Conservation (phyloP, 2,888 invertebrate species). For the Lasioglossum vierecki region DNA sequence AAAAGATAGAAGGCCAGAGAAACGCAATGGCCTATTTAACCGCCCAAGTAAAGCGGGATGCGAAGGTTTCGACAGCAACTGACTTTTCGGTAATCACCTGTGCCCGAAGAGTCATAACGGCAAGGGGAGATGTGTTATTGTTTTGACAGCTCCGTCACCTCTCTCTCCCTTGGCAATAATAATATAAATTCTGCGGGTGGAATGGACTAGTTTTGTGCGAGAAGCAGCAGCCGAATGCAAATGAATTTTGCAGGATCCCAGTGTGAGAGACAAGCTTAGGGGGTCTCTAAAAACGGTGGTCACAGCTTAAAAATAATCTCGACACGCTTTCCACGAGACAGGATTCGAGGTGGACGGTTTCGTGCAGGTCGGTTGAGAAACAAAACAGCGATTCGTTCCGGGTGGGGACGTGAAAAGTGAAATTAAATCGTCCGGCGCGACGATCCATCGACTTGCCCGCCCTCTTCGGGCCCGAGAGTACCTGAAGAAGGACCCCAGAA, state of each 20-base stretch:
- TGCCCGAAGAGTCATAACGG: too few relatives aligned
- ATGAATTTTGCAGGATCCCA: neutral
- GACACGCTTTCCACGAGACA: neutral
- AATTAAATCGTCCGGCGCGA: slow-evolving; percentile 48
- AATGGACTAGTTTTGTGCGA: neutral
- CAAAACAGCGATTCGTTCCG: slow-evolving; percentile 42
- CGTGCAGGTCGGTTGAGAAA: slow-evolving; percentile 1
- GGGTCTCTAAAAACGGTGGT: neutral
- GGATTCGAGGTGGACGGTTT: neutral
- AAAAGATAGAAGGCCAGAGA: too few relatives aligned
- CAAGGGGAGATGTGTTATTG: too few relatives aligned
- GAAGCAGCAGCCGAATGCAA: neutral
- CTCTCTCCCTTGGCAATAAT: too few relatives aligned
- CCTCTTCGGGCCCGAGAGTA: slow-evolving; percentile 17
- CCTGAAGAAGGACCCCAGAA: slow-evolving; percentile 15
- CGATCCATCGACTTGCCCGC: slow-evolving; percentile 41
- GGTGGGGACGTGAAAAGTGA: slow-evolving; percentile 20
- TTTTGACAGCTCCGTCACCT: too few relatives aligned
- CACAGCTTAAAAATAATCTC: neutral
- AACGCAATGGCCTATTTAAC: too few relatives aligned
- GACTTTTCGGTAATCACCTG: too few relatives aligned
- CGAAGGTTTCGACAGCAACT: too few relatives aligned
- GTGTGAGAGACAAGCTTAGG: neutral
- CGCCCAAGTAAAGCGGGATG: too few relatives aligned
- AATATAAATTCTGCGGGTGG: neutral